Evolutionary conservation across 2,113 vertebrate species (phyloP).

Genomic region (Halichoerus grypus): DNA sequence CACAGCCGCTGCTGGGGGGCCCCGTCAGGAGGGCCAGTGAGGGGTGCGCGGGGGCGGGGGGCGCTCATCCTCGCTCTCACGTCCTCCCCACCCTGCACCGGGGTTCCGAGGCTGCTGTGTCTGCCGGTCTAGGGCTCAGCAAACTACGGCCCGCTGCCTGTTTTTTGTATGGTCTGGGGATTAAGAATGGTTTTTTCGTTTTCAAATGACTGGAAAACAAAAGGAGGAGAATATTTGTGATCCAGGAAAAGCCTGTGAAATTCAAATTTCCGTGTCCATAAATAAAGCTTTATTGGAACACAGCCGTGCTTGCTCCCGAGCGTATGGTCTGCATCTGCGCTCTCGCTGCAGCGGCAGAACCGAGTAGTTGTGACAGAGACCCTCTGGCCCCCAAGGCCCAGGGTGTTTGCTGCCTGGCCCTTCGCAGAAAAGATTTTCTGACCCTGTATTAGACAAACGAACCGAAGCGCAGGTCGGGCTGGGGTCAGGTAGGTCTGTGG

Average conservation of each 20-base stretch:
- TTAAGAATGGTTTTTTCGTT: neutral
- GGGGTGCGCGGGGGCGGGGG: too few relatives aligned
- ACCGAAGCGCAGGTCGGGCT: neutral
- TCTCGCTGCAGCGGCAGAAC: rapidly evolving
- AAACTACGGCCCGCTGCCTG: neutral
- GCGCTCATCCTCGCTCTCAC: rapidly evolving
- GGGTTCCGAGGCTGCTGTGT: neutral
- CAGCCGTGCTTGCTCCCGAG: rapidly evolving
- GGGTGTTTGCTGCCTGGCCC: neutral
- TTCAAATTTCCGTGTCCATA: neutral
- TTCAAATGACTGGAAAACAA: neutral
- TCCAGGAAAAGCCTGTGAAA: too few relatives aligned
- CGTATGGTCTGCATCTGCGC: rapidly evolving
- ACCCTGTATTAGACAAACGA: neutral
- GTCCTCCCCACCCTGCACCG: neutral
- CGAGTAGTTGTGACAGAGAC: neutral
- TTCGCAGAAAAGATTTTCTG: neutral
- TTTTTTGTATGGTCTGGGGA: neutral
- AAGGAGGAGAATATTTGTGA: neutral
- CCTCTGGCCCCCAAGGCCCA: neutral
- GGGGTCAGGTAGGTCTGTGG: neutral
- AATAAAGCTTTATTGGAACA: neutral
- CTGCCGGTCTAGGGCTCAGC: neutral
- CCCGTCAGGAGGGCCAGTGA: neutral
- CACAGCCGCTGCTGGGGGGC: neutral